Evolutionary conservation across 53 echinoderm and acorn worm genomes (phyloP), one percentile per base, ranked within the genome.

Genomic region (Glandiceps talaboti): DNA sequence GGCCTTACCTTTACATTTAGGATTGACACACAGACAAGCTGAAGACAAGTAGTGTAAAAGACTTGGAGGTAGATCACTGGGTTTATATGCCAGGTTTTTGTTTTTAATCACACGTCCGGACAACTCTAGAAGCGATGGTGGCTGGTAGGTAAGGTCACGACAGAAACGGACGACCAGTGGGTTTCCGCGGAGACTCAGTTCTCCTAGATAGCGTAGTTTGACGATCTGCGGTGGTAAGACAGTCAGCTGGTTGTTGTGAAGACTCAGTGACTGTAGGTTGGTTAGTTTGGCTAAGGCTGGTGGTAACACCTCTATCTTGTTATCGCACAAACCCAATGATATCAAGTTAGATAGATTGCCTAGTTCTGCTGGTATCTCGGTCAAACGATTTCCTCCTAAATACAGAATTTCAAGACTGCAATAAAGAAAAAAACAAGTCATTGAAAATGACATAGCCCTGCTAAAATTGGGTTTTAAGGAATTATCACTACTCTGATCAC

Each of bases 101-200:
- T 90, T 95, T 81, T 95, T 95, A 25, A 95, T 82, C 0, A 81
- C 30, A 1, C 95, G 77, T 0, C 88, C 95, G 0, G 95, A 83
- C 31, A 95, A 75, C 83, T 95, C 95, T 76, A 90, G 78, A 1
- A 95, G 84, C 14, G 92, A 83, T 0, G 95, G 95, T 14, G 95
- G 95, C 73, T 95, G 86, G 91, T 91, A 95, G 74, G 92, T 90
- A 1, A 92, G 28, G 75, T 95, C 92, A 0, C 95, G 92, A 1
- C 92, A 88, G 33, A 95, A 95, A 33, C 95, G 92, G 73, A 92
- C 90, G 14, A 95, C 95, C 85, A 95, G 73, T 32, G 95, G 95
- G 84, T 95, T 95, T 0, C 92, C 92, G 0, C 95, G 83, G 30
- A 95, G 82, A 79, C 95, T 95, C 14, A 95, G 84, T 79, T 92